phyloP scores from a whole-genome alignment of 1,140 invertebrate species.

The Stenopsyche tienmushanensis region DNA sequence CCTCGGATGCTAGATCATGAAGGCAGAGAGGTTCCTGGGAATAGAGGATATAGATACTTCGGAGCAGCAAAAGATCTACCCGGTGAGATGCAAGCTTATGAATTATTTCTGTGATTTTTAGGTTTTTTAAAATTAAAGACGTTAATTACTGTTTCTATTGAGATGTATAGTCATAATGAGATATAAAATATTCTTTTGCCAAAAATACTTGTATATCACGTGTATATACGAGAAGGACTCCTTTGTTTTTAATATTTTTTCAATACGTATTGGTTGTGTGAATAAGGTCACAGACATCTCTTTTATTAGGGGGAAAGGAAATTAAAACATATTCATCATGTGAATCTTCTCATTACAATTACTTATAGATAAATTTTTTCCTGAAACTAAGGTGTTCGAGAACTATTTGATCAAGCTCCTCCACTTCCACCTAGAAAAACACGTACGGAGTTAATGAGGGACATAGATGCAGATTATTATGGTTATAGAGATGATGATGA shows the following conservation, averaged over 20 bases:
- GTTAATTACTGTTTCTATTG: background rate
- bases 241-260: too few species aligned
- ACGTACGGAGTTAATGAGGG: slow-evolving; percentile 94
- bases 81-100: too few species aligned
- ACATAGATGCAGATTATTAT: slow-evolving; percentile 98
- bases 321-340: too few species aligned
- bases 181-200: background rate
- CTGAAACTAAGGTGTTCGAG: slow-evolving; percentile 87
- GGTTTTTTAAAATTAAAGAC: background rate
- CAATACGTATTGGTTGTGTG: too few species aligned
- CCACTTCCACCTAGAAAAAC: slow-evolving; percentile 87
- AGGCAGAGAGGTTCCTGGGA: slow-evolving; percentile 95
- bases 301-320: too few species aligned
- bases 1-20: slow-evolving; percentile 95
- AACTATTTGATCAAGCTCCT: slow-evolving; percentile 96
- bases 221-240: too few species aligned
- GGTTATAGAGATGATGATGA: slow-evolving; percentile 99
- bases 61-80: slow-evolving; percentile 98
- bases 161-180: background rate
- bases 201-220: background rate
- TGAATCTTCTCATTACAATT: too few species aligned
- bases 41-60: slow-evolving; percentile 99
- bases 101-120: slow-evolving; percentile 5
- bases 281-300: too few species aligned
- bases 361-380: too few species aligned